Evolutionary conservation across 2,888 invertebrate genomes (phyloP).

Genomic region (Spisula subtruncata): DNA sequence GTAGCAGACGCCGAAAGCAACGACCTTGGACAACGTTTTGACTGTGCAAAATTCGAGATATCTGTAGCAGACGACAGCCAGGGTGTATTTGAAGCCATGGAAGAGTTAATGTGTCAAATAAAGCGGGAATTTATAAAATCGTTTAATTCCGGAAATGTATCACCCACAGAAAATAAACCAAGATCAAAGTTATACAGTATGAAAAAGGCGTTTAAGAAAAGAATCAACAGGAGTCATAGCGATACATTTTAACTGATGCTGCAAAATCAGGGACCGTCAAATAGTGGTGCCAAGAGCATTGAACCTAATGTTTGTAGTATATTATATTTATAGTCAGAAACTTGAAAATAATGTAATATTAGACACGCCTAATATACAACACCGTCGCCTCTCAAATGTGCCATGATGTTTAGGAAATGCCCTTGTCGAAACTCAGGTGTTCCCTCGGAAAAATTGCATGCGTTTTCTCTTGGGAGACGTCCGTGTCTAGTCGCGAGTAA

Average conservation of each 20-base stretch:
- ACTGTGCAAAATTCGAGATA: constrained; percentile 83
- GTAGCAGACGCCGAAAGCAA: constrained; percentile 81
- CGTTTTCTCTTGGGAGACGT: no score
- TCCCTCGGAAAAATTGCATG: no score
- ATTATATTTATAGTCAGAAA: no score
- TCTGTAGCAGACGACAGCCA: constrained; percentile 84
- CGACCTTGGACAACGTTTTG: constrained; percentile 77
- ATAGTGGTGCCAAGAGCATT: neutral
- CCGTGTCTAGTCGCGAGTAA: no score
- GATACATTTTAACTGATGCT: constrained; percentile 73
- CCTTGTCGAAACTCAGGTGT: no score
- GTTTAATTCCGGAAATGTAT: constrained; percentile 64
- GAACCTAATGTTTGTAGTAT: no score
- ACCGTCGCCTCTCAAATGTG: no score
- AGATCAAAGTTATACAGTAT: constrained; percentile 83
- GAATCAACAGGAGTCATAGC: constrained; percentile 84
- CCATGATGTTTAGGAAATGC: no score
- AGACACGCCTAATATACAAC: no score
- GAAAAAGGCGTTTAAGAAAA: constrained; percentile 85
- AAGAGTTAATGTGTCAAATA: constrained; percentile 81
- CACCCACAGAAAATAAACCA: constrained; percentile 74
- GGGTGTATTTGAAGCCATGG: constrained; percentile 83
- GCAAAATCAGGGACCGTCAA: no score
- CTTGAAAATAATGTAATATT: neutral
- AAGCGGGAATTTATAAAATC: constrained; percentile 82